Conservation (phyloP, 2,888 invertebrate species). For the Allacma fusca region DNA sequence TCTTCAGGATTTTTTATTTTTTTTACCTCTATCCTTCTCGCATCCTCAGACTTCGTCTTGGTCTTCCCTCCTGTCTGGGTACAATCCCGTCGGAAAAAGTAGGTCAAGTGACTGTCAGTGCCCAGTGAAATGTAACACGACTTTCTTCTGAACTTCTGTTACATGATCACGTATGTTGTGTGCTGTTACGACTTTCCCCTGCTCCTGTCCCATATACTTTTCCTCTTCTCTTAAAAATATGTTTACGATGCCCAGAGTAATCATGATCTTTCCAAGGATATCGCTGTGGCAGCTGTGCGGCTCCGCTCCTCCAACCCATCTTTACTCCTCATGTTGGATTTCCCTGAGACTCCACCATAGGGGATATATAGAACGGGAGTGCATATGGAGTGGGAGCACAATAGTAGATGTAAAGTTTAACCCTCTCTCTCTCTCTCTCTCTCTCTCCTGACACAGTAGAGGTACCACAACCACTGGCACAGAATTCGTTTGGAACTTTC, state of each 20-base stretch:
- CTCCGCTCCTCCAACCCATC: not conserved
- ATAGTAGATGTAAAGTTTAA: too few relatives aligned
- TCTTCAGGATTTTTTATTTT: too few relatives aligned
- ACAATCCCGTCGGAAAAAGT: constrained; percentile 16
- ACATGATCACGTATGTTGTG: constrained; percentile 28
- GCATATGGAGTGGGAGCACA: too few relatives aligned
- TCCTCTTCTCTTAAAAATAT: constrained; percentile 10
- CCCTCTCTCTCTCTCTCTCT: too few relatives aligned
- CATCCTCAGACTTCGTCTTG: not conserved
- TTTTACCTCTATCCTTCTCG: constrained; percentile 6
- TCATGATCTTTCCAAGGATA: constrained; percentile 24
- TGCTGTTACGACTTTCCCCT: constrained; percentile 1
- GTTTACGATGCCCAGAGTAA: constrained; percentile 38
- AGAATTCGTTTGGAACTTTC: too few relatives aligned
- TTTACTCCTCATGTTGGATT: not conserved
- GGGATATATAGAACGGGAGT: too few relatives aligned
- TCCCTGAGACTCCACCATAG: too few relatives aligned
- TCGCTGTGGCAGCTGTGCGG: constrained; percentile 11
- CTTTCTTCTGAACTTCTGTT: constrained; percentile 29
- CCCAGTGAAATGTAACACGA: constrained; percentile 31
- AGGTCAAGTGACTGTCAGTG: constrained; percentile 36
- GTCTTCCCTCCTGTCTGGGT: constrained; percentile 4
- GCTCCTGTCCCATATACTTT: not conserved
- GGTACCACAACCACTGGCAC: too few relatives aligned
- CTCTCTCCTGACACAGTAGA: too few relatives aligned